These are phyloP conservation scores for Coleophora flavipennella DNA, from an alignment of 2,888 invertebrate genomes.

Conservation along the genomic window DNA sequence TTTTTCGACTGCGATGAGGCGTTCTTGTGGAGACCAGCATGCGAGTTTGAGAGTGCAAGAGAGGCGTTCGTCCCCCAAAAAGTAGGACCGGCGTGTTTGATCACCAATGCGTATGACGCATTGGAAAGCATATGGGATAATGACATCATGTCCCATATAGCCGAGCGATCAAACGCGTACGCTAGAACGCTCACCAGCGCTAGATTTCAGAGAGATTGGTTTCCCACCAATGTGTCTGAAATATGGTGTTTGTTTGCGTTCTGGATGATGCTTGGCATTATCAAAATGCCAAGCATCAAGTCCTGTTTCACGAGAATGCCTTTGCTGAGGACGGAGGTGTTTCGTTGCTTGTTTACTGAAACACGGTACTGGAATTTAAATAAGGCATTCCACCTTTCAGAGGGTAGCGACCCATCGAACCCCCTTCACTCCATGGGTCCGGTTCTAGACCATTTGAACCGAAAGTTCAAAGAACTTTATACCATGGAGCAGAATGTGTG, in stretches of 20 bases:
- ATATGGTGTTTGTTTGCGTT: constrained; percentile 8
- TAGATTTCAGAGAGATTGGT: constrained; percentile 3
- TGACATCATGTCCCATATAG: constrained; percentile 6
- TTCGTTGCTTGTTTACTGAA: constrained; percentile 6
- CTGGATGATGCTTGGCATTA: constrained; percentile 8
- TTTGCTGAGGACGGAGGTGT: constrained; percentile 6
- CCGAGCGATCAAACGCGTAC: constrained; percentile 6
- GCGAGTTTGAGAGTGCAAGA: background rate
- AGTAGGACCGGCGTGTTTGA: background rate
- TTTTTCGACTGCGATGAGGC: background rate
- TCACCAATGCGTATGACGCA: constrained; percentile 7
- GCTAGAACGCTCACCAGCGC: constrained; percentile 3
- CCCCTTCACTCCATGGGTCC: background rate
- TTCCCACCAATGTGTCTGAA: constrained; percentile 4
- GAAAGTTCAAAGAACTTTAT: background rate
- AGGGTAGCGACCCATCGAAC: background rate
- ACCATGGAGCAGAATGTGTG: constrained; percentile 6
- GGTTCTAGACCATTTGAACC: background rate
- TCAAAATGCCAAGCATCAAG: constrained; percentile 8
- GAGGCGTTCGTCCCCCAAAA: background rate
- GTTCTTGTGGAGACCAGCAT: background rate
- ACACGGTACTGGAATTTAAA: constrained; percentile 4
- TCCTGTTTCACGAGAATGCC: constrained; percentile 7
- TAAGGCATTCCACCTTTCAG: constrained; percentile 7
- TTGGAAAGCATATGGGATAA: constrained; percentile 11